Evolutionary conservation across 2,113 vertebrate genomes (phyloP).

Genomic region (Pollachius pollachius): DNA sequence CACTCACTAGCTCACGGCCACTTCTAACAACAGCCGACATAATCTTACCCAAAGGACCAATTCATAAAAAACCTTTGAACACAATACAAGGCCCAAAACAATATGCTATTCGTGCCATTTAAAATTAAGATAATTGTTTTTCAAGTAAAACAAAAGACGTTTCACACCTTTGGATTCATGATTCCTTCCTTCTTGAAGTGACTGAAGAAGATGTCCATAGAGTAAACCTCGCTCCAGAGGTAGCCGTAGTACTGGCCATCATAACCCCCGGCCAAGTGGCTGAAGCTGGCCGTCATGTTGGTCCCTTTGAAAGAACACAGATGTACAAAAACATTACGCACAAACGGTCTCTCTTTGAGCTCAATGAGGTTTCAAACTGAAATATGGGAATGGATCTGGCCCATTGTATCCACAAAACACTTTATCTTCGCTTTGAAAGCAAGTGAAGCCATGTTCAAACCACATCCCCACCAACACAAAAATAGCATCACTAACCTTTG

Average conservation of each 20-base stretch:
- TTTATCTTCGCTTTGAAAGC: too few species aligned
- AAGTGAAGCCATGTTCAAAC: too few species aligned
- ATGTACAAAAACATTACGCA: neutral
- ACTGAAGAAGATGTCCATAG: constrained; percentile 91
- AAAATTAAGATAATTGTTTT: neutral
- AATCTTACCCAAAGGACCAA: too few species aligned
- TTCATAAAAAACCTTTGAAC: neutral
- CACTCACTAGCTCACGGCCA: too few species aligned
- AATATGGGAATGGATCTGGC: too few species aligned
- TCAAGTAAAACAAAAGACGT: neutral
- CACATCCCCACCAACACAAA: too few species aligned
- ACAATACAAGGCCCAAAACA: neutral
- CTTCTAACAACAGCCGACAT: too few species aligned
- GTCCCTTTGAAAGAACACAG: constrained; percentile 55
- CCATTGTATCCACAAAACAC: too few species aligned
- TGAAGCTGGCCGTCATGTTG: constrained; percentile 75
- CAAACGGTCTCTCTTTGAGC: too few species aligned
- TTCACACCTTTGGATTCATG: constrained; percentile 86
- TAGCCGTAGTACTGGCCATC: constrained; percentile 95
- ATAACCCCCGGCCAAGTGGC: constrained; percentile 88
- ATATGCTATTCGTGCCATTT: too few species aligned
- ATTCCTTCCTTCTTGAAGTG: constrained; percentile 90
- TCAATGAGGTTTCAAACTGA: too few species aligned
- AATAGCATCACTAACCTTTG: too few species aligned
- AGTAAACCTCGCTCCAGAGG: constrained; percentile 95